These are phyloP conservation scores for Agrotis exclamationis DNA, from an alignment of 2,888 invertebrate genomes.

Conservation along the genomic window DNA sequence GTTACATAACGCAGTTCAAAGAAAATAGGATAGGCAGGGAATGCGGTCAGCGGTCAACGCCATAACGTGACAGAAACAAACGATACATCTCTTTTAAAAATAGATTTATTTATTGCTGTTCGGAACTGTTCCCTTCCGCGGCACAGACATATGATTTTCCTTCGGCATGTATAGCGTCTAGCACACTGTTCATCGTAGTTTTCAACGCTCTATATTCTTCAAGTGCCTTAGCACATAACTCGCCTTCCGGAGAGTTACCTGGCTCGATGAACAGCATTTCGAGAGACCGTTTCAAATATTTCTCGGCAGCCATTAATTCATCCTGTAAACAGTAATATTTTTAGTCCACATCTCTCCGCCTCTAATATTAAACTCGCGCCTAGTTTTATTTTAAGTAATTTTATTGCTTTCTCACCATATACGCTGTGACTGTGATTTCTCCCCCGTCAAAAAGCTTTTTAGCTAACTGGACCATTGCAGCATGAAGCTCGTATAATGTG, in stretches of 20 bases:
- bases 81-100: neutral
- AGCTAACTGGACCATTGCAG: slow-evolving; percentile 92
- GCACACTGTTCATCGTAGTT: slow-evolving; percentile 83
- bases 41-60: slow-evolving; percentile 23
- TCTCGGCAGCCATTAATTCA: slow-evolving; percentile 91
- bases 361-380: slow-evolving; percentile 1
- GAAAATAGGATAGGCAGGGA: slow-evolving; percentile 37
- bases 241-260: slow-evolving; percentile 93
- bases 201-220: slow-evolving; percentile 92
- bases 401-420: slow-evolving; percentile 81
- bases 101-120: slow-evolving; percentile 34
- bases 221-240: slow-evolving; percentile 93
- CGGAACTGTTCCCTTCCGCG: slow-evolving; percentile 57
- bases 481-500: slow-evolving; percentile 94
- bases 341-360: slow-evolving; percentile 4
- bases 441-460: slow-evolving; percentile 92
- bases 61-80: slow-evolving; percentile 12
- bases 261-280: slow-evolving; percentile 94
- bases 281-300: slow-evolving; percentile 91
- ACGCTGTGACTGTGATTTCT: slow-evolving; percentile 90
- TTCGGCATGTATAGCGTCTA: slow-evolving; percentile 80
- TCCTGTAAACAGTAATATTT: slow-evolving; percentile 75
- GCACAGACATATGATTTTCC: slow-evolving; percentile 76
- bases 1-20: slow-evolving; percentile 10
- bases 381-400: neutral